These are phyloP conservation scores for Parambassis ranga DNA, from an alignment of 2,797 vertebrate species.

Conservation along the genomic window DNA sequence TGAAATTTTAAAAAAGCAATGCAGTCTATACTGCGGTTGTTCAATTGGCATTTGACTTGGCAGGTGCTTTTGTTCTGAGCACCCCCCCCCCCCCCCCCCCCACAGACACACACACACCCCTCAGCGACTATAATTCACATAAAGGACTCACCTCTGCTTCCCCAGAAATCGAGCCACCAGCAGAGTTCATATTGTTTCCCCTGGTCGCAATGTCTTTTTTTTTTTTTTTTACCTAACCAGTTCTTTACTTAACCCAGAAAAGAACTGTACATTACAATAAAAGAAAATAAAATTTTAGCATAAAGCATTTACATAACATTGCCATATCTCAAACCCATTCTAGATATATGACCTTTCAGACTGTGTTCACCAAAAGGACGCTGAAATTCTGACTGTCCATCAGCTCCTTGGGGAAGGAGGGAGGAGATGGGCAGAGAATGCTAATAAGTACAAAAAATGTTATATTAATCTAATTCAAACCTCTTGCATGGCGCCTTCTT, in stretches of 20 bases:
- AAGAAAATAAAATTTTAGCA: conserved; percentile 5
- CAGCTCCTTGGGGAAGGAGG: not conserved
- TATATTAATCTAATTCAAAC: not conserved
- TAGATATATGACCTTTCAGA: conserved; percentile 23
- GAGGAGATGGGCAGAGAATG: not conserved
- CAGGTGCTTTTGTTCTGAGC: conserved; percentile 23
- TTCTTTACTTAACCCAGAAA: not conserved
- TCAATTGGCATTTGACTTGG: conserved; percentile 6
- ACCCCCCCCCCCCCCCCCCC: too few species aligned
- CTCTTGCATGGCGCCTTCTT: too few species aligned
- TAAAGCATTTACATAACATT: conserved; percentile 29
- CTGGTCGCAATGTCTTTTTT: not conserved
- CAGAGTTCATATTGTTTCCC: not conserved
- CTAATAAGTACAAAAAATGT: not conserved
- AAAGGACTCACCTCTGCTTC: conserved; percentile 9
- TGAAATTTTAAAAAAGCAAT: too few species aligned
- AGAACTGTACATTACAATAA: not conserved
- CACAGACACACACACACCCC: too few species aligned
- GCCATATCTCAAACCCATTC: conserved; percentile 6
- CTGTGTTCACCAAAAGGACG: not conserved
- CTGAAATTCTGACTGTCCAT: not conserved
- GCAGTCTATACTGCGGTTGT: too few species aligned
- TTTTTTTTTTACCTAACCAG: too few species aligned
- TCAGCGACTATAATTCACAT: conserved; percentile 23
- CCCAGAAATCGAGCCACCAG: not conserved